Base-by-base conservation (phyloP, 2,797 vertebrate genomes). In the Bovichtus variegatus region DNA sequence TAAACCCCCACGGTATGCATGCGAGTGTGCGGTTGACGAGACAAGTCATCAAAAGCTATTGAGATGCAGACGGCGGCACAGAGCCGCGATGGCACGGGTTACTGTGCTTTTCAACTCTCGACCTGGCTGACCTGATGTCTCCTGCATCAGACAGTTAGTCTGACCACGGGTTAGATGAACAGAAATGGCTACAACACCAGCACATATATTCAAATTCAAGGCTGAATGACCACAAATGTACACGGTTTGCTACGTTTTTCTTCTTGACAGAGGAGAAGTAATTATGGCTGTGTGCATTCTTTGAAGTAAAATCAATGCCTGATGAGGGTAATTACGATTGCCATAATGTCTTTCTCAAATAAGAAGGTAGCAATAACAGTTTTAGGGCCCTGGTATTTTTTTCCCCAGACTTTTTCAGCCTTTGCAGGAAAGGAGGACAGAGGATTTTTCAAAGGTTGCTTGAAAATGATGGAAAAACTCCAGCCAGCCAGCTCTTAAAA, bases 221-320 rank as follows among this genome's bases (percentile, higher is more conserved):
- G 65, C 23, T 6, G 2, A 76, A 47, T 5, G 9, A 31, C 59
- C 18, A 13, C 18, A 67, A 29, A 38, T 23, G 29, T 7, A 29
- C 53, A 46, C 0, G 0, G 10, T 41, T 51, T 41, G 9, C n/a
- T 13, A 2, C 34, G 36, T 62, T 53, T 9, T 29, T 64, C 19
- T 51, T 10, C 41, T 36, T 25, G 62, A 34, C 21, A 51, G 38
- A 51, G 8, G 31, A 74, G 70, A 62, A 38, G 75, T 71, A 76
- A 83, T 76, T 74, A 84, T 34, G 74, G 66, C 63, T 49, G 36
- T 43, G 15, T 64, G 55, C 31, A 58, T 25, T 36, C 54, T 85
- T 70, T 82, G 73, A 86, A 84, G 71, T 66, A 36, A 85, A 91
- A 91, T 84, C 77, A 73, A 84, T 77, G 72, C 10, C 67, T 68